These are phyloP conservation scores for Eilema depressum DNA, from an alignment of 2,888 invertebrate species.

Conservation along the genomic window DNA sequence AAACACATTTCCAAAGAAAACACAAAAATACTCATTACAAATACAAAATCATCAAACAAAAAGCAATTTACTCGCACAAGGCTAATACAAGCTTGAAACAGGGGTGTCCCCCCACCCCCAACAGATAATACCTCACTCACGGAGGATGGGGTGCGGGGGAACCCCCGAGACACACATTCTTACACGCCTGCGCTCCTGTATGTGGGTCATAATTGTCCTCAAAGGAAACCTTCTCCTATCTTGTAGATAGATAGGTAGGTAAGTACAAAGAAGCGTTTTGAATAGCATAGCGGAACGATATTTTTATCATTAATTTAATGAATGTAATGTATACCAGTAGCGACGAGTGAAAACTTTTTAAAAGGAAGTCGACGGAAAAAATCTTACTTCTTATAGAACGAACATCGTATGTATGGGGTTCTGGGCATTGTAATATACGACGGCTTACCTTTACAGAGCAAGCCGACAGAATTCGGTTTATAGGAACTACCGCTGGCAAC, in stretches of 20 bases:
- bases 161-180: slow-evolving; percentile 76
- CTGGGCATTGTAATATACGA: too few species aligned
- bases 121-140: slow-evolving; percentile 66
- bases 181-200: slow-evolving; percentile 77
- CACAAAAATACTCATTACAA: slow-evolving; percentile 32
- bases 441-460: too few species aligned
- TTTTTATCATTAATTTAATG: not conserved
- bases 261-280: slow-evolving; percentile 35
- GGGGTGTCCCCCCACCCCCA: slow-evolving; percentile 47
- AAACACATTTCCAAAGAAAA: slow-evolving; percentile 19
- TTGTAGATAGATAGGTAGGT: slow-evolving; percentile 12
- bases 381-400: too few species aligned
- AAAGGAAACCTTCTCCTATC: slow-evolving; percentile 53
- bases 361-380: too few species aligned
- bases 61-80: slow-evolving; percentile 51
- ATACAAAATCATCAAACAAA: slow-evolving; percentile 49
- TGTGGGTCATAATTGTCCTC: slow-evolving; percentile 81
- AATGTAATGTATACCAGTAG: too few species aligned
- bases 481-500: too few species aligned
- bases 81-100: slow-evolving; percentile 57
- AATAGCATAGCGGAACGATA: not conserved
- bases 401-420: too few species aligned
- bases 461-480: too few species aligned
- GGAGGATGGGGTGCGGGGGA: slow-evolving; percentile 51
- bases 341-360: too few species aligned